Evolutionary conservation across 2,888 invertebrate genomes (phyloP), one percentile per base, ranked within the genome.

Genomic region (Synanthedon formicaeformis): DNA sequence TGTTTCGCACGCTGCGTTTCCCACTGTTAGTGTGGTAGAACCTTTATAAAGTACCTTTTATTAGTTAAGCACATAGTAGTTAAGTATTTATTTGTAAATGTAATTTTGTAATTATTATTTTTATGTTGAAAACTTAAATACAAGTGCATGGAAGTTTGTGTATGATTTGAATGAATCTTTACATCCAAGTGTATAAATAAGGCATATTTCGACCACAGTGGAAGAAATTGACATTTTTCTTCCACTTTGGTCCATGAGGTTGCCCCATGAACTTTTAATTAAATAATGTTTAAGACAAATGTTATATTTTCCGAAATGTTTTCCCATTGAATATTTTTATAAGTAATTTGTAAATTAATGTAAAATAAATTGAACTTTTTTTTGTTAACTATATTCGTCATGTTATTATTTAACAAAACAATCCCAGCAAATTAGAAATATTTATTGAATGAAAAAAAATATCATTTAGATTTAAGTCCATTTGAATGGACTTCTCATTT

Each of bases 31-130:
- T 74, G 73, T 73, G 63, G 62, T 66, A 75, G 73, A 73, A 78
- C 73, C 72, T 75, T 75, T 76, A 77, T 76, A 79, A 84, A 76
- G 86, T 87, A 87, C 87, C 87, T 87, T 86, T 85, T 80, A 66
- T 76, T 63, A 65, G 67, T 74, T 76, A 77, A 72, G 63, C 68
- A 55, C 66, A 60, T 80, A 82, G 78, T 48, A 41, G 54, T 48
- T 86, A 86, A 86, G 86, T 87, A 87, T 87, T 87, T 87, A 87
- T 86, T 86, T 68, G 71, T 81, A 77, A 75, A 62, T 72, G 67
- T 78, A 77, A 73, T 74, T 69, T 71, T 79, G 74, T 79, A 77
- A 79, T 77, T 77, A 74, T 73, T 64, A 62, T 61, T 62, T 48
- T 18, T 51, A 51, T 53, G 69, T 69, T 73, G 75, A 81, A 78